phyloP scores from a whole-genome alignment of 2,113 vertebrate genomes.

The Pyxicephalus adspersus region DNA sequence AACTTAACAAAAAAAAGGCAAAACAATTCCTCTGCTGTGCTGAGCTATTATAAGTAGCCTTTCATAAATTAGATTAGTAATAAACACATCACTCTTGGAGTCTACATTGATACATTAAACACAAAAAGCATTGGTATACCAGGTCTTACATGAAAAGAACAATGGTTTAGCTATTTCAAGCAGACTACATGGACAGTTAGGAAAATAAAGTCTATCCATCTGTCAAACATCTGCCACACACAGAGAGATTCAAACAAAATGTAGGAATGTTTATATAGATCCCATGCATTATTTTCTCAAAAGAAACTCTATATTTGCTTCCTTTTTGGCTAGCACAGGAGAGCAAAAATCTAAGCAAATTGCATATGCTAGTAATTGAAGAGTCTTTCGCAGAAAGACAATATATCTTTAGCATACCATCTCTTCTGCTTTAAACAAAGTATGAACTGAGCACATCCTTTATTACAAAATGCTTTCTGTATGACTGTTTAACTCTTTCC shows the following conservation, averaged over 20 bases:
- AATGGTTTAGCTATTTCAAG: slow-evolving; percentile 70
- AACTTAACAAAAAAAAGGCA: background rate
- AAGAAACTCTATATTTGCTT: slow-evolving; percentile 66
- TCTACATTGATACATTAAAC: background rate
- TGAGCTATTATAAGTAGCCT: background rate
- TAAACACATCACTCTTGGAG: slow-evolving; percentile 13
- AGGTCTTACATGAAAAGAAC: slow-evolving; percentile 69
- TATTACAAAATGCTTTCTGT: slow-evolving; percentile 6
- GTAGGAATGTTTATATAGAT: slow-evolving; percentile 71
- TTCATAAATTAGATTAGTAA: slow-evolving; percentile 17
- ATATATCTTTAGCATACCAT: background rate
- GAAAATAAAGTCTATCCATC: slow-evolving; percentile 84
- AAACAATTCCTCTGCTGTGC: background rate
- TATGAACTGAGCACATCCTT: background rate
- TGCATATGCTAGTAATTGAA: slow-evolving; percentile 34
- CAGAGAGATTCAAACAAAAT: slow-evolving; percentile 73
- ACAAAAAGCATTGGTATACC: slow-evolving; percentile 26
- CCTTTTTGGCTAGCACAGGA: slow-evolving; percentile 39
- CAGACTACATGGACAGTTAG: slow-evolving; percentile 74
- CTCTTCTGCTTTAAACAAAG: background rate
- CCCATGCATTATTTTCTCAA: slow-evolving; percentile 66
- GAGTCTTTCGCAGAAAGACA: background rate
- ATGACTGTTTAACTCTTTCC: slow-evolving; percentile 1
- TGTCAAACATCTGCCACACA: slow-evolving; percentile 78
- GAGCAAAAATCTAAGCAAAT: slow-evolving; percentile 27